Evolutionary conservation across 2,888 invertebrate species (phyloP), one percentile per base, ranked within the genome.

Genomic region (Protula sp.): DNA sequence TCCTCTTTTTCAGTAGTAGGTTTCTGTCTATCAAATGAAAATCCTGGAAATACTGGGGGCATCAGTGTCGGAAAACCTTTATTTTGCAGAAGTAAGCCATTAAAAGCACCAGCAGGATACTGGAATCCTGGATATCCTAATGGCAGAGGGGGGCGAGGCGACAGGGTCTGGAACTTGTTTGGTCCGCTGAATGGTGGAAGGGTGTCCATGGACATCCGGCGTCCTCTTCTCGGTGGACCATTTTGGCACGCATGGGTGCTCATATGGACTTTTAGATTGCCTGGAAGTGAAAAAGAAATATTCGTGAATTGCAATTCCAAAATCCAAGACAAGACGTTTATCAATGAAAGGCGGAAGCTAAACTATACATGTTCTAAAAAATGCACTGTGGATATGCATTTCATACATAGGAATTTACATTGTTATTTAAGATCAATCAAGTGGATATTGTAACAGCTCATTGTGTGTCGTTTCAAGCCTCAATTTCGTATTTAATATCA

Each of bases 181-280:
- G 38, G 38, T 14, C 38, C 19, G 38, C 38, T 38, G 50, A 55
- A 22, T 5, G 22, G 22, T 5, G 55, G 55, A 5, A 55, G 4
- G 24, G 22, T 26, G 5, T 59, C 94, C 78, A 94, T 86, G 38
- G 94, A 94, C 94, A 94, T 94, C 77, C 94, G 89, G 2, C 94
- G 89, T 1, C 94, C 94, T 74, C 94, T 88, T 57, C 94, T 87
- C 1, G 93, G 93, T 58, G 93, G 91, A 65, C 93, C 92, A 83
- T 93, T 94, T 82, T 92, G 91, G 90, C 92, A 94, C 92, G 94
- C 93, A 86, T 95, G 90, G 9, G 94, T 95, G 70, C 94, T 94
- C 94, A 94, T 94, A 83, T 95, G 94, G 68, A 94, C 94, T 89
- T 95, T 65, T 3, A 65, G 59, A 48, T 65, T 65, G 24, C 50